Base-by-base conservation (phyloP, 2,797 vertebrate genomes). In the Xenentodon cancila region DNA sequence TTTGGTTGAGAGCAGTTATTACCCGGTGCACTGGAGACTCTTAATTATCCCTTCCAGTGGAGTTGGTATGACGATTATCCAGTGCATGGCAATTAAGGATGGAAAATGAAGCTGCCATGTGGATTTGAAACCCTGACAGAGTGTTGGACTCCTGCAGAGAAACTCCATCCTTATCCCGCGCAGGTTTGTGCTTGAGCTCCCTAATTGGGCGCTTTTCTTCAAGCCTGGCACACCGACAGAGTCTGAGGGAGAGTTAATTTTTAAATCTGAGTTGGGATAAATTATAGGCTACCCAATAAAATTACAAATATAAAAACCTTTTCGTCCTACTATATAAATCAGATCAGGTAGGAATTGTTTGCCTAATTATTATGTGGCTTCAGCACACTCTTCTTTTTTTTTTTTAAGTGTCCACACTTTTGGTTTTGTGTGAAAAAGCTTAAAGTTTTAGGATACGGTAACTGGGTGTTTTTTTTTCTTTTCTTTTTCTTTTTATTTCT, bases 61-160 rank as follows among this genome's bases (percentile, higher is more conserved):
- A 13, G 25, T 25, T 18, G 3, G n/a, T 43, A 7, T 18, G 22
- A 32, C 42, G 20, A 17, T 56, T 45, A 53, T 45, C 42, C 44
- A 17, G 37, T 20, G 0, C 43, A 9, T 47, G 34, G 46, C 25
- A 48, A 18, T 64, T 51, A 27, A 21, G 57, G 17, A 1, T 22
- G 17, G 50, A 43, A 48, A 34, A 32, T 55, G 50, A 55, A 30
- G 45, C 37, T 34, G 44, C 34, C 22, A 13, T 50, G n/a, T 50
- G 69, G 27, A 53, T 42, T 37, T 51, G 30, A 68, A 57, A 25
- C 13, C 20, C 54, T 40, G 64, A 32, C 57, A 48, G 47, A 44
- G 27, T 48, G 42, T n/a, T 51, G 46, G 58, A 55, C 52, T 60
- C 63, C 51, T 44, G 55, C 51, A 44, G 73, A 60, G 66, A 57